Evolutionary conservation across 2,888 invertebrate species (phyloP).

Genomic region (Cheilosia vernalis): DNA sequence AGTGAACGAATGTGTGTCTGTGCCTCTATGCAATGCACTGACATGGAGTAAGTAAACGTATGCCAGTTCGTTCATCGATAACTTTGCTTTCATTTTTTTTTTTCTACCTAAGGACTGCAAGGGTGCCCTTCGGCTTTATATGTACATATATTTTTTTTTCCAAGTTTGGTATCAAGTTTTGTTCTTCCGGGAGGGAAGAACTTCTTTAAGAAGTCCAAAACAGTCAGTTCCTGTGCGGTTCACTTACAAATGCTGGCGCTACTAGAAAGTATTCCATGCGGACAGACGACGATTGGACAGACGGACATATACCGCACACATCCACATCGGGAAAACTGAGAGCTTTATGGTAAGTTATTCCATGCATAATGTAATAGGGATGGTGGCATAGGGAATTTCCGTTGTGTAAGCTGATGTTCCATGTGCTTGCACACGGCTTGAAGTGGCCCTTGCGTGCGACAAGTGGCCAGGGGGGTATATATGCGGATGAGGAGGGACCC

Average conservation of each 20-base stretch:
- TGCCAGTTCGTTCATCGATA: conserved; percentile 45
- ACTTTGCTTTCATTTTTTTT: conserved; percentile 7
- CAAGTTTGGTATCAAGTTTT: conserved; percentile 14
- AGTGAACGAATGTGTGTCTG: conserved; percentile 58
- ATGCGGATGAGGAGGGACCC: not conserved
- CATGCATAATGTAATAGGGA: conserved; percentile 71
- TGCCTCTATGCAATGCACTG: conserved; percentile 27
- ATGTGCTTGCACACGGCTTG: conserved; percentile 65
- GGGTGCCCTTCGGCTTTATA: conserved; percentile 10
- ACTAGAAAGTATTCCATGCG: conserved; percentile 27
- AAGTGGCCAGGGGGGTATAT: conserved; percentile 27
- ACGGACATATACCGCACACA: conserved; percentile 17
- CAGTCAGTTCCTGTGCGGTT: conserved; percentile 46
- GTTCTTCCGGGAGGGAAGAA: conserved; percentile 44
- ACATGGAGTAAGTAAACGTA: conserved; percentile 50
- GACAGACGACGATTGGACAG: conserved; percentile 44
- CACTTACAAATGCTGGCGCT: conserved; percentile 1
- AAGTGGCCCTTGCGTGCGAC: conserved; percentile 59
- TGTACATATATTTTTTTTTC: not conserved
- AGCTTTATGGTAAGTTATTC: conserved; percentile 72
- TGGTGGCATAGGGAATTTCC: conserved; percentile 72
- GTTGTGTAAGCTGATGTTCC: conserved; percentile 72
- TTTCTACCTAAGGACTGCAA: conserved; percentile 8
- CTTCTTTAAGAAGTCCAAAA: conserved; percentile 56
- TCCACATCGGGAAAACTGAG: conserved; percentile 24